Evolutionary conservation across 2,888 invertebrate species (phyloP).

Genomic region (Autographa gamma): DNA sequence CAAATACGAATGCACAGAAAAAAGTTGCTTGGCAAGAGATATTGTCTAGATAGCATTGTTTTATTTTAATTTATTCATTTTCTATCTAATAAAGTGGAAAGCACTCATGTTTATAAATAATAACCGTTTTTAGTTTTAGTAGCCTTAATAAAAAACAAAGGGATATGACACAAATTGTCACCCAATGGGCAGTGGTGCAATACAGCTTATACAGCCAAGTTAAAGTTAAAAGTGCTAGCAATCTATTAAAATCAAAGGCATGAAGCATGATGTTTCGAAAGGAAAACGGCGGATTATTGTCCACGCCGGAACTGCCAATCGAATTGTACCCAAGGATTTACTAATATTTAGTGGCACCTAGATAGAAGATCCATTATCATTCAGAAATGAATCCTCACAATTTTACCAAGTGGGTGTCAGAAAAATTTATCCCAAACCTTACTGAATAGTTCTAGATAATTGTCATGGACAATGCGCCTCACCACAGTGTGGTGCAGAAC

Average conservation of each 20-base stretch:
- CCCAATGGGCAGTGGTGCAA: too few relatives aligned
- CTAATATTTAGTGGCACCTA: slow-evolving; percentile 50
- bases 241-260: slow-evolving; percentile 22
- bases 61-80: too few relatives aligned
- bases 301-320: slow-evolving; percentile 34
- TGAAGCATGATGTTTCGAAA: slow-evolving; percentile 37
- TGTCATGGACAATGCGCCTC: neutral
- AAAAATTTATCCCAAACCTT: neutral
- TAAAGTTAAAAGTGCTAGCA: slow-evolving; percentile 59
- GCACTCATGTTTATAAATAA: too few relatives aligned
- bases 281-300: too few relatives aligned
- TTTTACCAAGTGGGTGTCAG: slow-evolving; percentile 4
- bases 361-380: slow-evolving; percentile 50
- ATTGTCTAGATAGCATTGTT: too few relatives aligned
- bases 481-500: neutral
- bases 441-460: neutral
- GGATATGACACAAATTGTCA: too few relatives aligned
- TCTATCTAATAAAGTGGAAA: too few relatives aligned
- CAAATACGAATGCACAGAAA: too few relatives aligned
- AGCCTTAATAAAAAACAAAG: too few relatives aligned
- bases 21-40: too few relatives aligned
- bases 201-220: too few relatives aligned
- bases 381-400: slow-evolving; percentile 30
- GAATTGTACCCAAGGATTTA: slow-evolving; percentile 50
- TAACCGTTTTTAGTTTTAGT: too few relatives aligned